Percentiles rank a stretch among this genome's conserved stretches.
phyloP scores from a whole-genome alignment of 2,113 vertebrate species.

The Otus sunia region DNA sequence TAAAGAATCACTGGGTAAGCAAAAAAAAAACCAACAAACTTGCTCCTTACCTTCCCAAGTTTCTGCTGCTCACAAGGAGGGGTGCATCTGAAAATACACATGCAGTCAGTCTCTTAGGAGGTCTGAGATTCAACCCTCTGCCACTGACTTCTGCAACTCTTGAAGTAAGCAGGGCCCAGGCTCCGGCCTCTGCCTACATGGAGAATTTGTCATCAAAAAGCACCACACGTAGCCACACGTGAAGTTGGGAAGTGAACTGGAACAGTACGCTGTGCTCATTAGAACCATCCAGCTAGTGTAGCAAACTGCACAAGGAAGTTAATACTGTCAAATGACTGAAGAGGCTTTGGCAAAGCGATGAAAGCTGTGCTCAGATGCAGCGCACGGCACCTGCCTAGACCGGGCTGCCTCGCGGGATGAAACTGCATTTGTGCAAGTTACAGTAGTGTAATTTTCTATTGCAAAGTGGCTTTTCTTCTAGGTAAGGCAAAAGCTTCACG shows the following conservation, averaged over 20 bases:
- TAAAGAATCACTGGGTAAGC: not conserved
- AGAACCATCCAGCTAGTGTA: not conserved
- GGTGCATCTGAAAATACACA: not conserved
- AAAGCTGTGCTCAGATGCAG: not conserved
- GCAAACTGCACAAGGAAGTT: not conserved
- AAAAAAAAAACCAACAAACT: not conserved
- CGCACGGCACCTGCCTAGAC: accelerated
- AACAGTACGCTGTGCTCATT: not conserved
- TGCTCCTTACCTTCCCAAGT: not conserved
- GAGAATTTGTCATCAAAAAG: not conserved
- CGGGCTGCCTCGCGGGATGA: not conserved
- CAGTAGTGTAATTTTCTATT: not conserved
- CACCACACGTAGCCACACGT: not conserved
- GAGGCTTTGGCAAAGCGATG: not conserved
- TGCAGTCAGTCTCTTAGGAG: not conserved
- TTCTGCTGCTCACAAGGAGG: not conserved
- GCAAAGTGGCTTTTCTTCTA: not conserved
- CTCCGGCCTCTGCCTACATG: not conserved
- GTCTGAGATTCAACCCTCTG: not conserved
- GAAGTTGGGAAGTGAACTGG: not conserved
- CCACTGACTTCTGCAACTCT: not conserved
- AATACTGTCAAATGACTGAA: not conserved
- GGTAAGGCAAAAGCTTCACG: accelerated
- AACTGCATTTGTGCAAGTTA: not conserved
- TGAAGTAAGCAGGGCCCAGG: not conserved